Evolutionary conservation across 1,140 invertebrate genomes (phyloP), one percentile per base, ranked within the genome.

Genomic region (Sipha flava): DNA sequence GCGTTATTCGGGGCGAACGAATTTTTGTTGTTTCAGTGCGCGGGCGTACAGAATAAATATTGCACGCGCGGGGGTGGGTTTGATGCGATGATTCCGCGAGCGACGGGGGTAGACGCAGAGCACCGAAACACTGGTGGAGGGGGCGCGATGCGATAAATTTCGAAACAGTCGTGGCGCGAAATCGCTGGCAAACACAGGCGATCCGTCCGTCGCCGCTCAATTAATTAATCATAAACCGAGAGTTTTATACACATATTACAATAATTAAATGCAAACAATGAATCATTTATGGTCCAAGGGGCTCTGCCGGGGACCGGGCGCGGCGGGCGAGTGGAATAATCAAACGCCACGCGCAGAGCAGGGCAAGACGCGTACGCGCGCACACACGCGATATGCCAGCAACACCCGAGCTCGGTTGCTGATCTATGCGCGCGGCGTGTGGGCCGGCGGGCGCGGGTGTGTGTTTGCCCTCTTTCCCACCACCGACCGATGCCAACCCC

Each of bases 231-330:
- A 52, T 73, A 52, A 21, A 73, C 70, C 45, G 45, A 49, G 70
- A 52, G 70, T 52, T 49, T 73, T 52, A 52, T 52, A 52, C 45
- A 52, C 45, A 52, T 73, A 52, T 52, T 52, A 52, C 34, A 52
- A 73, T 73, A 73, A 73, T 73, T 73, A 73, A 73, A 73, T 34
- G 70, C 70, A 73, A 73, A 73, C 70, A 52, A 73, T 52, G 70
- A 73, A 52, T 73, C 70, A 52, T 73, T 52, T 34, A 73, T 52
- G 66, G 66, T 47, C 64, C 64, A 40, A 43, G 21, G 34, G n/a
- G n/a, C 5, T 40, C 37, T 40, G 37, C 59, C 59, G 54, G 29
- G 54, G 3, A 59, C 26, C n/a, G n/a, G n/a, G n/a, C 37, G 4
- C 16, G 3, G 49, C 49, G 49, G 14, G 49, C 49, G 14, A 52